Base-by-base conservation (phyloP, 2,113 vertebrate genomes). In the Pituophis catenifer region DNA sequence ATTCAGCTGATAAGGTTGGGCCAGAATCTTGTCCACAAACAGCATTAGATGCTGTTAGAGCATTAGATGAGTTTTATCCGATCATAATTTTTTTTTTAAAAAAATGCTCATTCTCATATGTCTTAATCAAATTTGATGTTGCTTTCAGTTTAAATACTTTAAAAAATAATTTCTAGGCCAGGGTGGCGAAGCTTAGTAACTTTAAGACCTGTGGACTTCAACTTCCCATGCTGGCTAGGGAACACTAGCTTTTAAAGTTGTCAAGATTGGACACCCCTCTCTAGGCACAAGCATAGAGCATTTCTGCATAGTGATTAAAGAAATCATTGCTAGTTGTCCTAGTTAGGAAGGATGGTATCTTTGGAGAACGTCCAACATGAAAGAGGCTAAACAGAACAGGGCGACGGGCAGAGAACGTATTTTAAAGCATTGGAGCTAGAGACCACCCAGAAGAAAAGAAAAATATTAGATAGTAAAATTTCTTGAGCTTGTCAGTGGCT, bases 371-470 rank as follows among this genome's bases (percentile, higher is more conserved):
- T 70, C 92, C 90, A 86, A 92, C 26, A 38, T 86, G 93, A 90
- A 92, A 88, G n/a, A 57, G 0, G 0, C 91, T 19, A 93, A 87
- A 93, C 26, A 81, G 53, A 89, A 90, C 93, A 95, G 44, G 29
- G 88, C 90, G 90, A 12, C 89, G 48, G 75, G 50, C 58, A 53
- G 19, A 59, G 88, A 86, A 91, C 57, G 53, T 94, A 92, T 57
- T 92, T 33, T 24, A 86, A 94, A 95, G 0, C 9, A 94, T 87
- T 11, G 90, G 52, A 38, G 88, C 15, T 89, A 57, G 70, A 13
- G 92, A 96, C 95, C 95, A 96, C 95, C 95, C 96, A 95, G 89
- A 93, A 93, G 90, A 91, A 92, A 94, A 95, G 94, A 92, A 57
- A 97, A 96, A 96, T 95, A 96, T 0, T 54, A 53, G 13, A 59